These are phyloP conservation scores for Creontiades dilutus DNA, from an alignment of 2,888 invertebrate species.

Conservation along the genomic window DNA sequence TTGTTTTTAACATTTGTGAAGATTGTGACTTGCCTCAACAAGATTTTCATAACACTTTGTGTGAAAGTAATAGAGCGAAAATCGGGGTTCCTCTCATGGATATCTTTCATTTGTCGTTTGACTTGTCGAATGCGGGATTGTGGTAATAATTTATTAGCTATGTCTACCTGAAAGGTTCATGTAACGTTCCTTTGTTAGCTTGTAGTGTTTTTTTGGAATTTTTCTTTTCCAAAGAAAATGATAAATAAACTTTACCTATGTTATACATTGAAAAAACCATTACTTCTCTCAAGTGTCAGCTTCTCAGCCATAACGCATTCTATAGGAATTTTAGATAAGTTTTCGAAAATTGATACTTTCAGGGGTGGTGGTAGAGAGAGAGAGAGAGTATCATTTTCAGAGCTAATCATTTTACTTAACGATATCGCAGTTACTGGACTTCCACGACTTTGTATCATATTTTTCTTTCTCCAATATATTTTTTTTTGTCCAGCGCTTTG, in stretches of 20 bases:
- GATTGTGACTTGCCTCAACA: not conserved
- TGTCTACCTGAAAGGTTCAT: not conserved
- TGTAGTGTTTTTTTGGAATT: not conserved
- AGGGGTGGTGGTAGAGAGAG: not conserved
- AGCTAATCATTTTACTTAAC: not conserved
- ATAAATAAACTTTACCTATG: conserved; percentile 19
- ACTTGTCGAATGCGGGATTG: not conserved
- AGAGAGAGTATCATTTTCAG: not conserved
- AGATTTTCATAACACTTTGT: not conserved
- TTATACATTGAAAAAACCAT: conserved; percentile 67
- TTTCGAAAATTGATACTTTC: not conserved
- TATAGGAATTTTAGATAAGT: not conserved
- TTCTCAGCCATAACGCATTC: not conserved
- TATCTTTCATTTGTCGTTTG: not conserved
- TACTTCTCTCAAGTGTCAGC: conserved; percentile 9
- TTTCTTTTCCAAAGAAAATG: conserved; percentile 25
- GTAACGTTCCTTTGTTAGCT: conserved; percentile 12
- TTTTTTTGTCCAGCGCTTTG: conserved; percentile 43
- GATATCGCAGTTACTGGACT: conserved; percentile 18
- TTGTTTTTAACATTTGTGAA: not conserved
- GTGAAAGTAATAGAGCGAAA: not conserved
- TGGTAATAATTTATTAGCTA: not conserved
- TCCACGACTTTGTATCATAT: not conserved
- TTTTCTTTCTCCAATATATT: not conserved
- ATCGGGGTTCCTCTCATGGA: not conserved